phyloP scores from a whole-genome alignment of 2,113 vertebrate genomes.

The Eidolon helvum region DNA sequence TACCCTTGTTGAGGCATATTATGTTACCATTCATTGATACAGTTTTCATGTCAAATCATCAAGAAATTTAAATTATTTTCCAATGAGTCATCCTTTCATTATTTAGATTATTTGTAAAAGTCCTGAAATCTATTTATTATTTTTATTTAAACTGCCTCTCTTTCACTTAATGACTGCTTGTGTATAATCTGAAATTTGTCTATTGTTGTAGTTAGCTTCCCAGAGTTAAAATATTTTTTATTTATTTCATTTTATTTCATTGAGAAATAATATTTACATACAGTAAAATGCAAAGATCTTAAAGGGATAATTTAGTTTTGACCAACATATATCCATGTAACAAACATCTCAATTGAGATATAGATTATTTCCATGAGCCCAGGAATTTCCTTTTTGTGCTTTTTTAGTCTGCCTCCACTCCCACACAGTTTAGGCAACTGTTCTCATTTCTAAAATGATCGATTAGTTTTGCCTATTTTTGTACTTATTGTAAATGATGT shows the following conservation, averaged over 20 bases:
- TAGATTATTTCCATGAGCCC: not conserved
- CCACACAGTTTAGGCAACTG: fast-evolving
- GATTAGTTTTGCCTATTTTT: not conserved
- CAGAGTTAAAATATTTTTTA: not conserved
- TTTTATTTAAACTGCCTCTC: not conserved
- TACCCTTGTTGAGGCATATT: not conserved
- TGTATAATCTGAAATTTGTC: not conserved
- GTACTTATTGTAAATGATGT: not conserved
- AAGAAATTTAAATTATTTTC: not conserved
- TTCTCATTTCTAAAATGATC: not conserved
- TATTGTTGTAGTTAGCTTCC: not conserved
- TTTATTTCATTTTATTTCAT: not conserved
- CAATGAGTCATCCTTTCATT: not conserved
- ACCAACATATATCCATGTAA: not conserved
- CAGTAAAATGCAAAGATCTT: not conserved
- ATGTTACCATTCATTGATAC: not conserved
- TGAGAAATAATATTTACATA: not conserved
- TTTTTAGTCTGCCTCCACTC: not conserved
- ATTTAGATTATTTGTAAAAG: not conserved
- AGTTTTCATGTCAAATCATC: not conserved
- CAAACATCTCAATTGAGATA: not conserved
- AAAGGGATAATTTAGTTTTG: not conserved
- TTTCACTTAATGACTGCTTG: not conserved
- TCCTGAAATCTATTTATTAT: not conserved
- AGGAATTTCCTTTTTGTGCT: not conserved